Evolutionary conservation across 2,113 vertebrate species (phyloP).

Genomic region (human (Homo sapiens)): GRCh38 chr1:79775001-79775500

Average conservation of each 20-base stretch:
- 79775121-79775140: neutral
- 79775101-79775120: neutral
- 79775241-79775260: neutral
- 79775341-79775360: neutral
- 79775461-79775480: neutral
- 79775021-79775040: neutral
- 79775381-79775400: neutral
- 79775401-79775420: neutral
- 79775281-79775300: neutral
- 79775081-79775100: neutral
- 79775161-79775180: neutral
- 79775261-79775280: neutral
- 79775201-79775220: neutral
- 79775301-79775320: neutral
- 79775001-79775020: neutral
- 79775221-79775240: neutral
- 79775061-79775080: neutral
- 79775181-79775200: neutral
- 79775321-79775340: neutral
- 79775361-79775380: neutral
- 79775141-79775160: fast-evolving
- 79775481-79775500: neutral
- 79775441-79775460: neutral
- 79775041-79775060: neutral
- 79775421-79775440: neutral